Base-by-base conservation (phyloP, 2,113 vertebrate species). In the Ivindomyrus marchei region DNA sequence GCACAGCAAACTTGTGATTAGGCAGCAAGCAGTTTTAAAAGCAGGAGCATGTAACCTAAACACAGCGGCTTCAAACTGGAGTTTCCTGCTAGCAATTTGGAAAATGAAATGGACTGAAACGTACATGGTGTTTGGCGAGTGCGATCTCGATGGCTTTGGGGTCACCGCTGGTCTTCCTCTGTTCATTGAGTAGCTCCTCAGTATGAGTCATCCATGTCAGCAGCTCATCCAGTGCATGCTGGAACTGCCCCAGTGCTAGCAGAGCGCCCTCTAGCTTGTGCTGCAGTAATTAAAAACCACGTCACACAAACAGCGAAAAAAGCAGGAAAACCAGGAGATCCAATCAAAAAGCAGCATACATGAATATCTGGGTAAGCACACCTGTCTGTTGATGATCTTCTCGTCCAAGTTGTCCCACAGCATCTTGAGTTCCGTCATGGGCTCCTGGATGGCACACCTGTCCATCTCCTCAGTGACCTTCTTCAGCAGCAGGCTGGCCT, bases 121-220 rank as follows among this genome's bases (percentile, higher is more conserved):
- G 0, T 97, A 99, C 98, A n/a, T 99, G 97, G 94, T 99, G 98
- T 92, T 99, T 99, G 93, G 98, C 98, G 1, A 99, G 97, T 92
- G 98, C 97, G 49, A 99, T 99, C 95, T 99, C 98, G 58, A 99
- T 98, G 93, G 98, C 97, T 94, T 99, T 99, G 47, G 98, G 98
- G 94, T 99, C 98, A 90, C 97, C 97, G 87, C 97, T 97, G 53
- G 97, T 95, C 46, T 98, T 96, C 94, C 97, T 97, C 96, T 99
- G 98, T 90, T 99, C 98, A 36, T 94, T 95, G 24, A 99, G 97
- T 93, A 99, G 94, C 46, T 97, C 98, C 93, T 99, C 98, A 0
- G 98, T 99, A 89, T 99, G 97, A 0, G 96, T 97, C 95, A 99
- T 95, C 98, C 98, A 99, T 0, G 97, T 94, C 94, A 99, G 91